phyloP scores from a whole-genome alignment of 1,140 invertebrate species.

The Bicyclus anynana region DNA sequence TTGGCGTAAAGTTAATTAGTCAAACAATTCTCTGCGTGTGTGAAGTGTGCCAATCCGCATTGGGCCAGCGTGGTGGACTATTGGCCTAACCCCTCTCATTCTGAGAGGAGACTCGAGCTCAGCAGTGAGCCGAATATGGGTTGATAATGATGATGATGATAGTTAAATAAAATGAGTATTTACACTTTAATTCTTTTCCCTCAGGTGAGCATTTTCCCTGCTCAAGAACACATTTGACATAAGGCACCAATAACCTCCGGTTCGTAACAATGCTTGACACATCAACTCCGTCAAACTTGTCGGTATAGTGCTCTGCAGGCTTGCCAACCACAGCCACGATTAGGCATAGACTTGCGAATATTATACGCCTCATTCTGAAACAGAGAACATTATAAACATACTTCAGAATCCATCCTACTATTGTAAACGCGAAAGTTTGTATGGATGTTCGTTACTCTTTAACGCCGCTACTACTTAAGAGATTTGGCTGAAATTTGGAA shows the following conservation, averaged over 20 bases:
- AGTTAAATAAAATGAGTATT: slow-evolving; percentile 54
- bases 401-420: too few species aligned
- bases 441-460: too few species aligned
- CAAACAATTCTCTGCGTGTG: too few species aligned
- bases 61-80: too few species aligned
- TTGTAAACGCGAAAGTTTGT: too few species aligned
- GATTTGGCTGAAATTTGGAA: too few species aligned
- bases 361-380: slow-evolving; percentile 34
- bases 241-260: slow-evolving; percentile 81
- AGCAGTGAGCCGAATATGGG: too few species aligned
- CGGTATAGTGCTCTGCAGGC: slow-evolving; percentile 59
- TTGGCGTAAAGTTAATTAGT: too few species aligned
- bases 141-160: background rate
- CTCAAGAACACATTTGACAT: slow-evolving; percentile 83
- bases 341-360: slow-evolving; percentile 33
- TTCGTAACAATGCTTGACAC: slow-evolving; percentile 82
- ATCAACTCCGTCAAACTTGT: slow-evolving; percentile 70
- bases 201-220: slow-evolving; percentile 83
- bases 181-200: slow-evolving; percentile 83
- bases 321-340: slow-evolving; percentile 40
- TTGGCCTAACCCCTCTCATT: too few species aligned
- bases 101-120: too few species aligned
- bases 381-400: background rate
- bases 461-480: too few species aligned
- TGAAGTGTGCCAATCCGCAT: too few species aligned